Conservation (phyloP, 2,888 invertebrate genomes). For the Lochmaea crataegi region DNA sequence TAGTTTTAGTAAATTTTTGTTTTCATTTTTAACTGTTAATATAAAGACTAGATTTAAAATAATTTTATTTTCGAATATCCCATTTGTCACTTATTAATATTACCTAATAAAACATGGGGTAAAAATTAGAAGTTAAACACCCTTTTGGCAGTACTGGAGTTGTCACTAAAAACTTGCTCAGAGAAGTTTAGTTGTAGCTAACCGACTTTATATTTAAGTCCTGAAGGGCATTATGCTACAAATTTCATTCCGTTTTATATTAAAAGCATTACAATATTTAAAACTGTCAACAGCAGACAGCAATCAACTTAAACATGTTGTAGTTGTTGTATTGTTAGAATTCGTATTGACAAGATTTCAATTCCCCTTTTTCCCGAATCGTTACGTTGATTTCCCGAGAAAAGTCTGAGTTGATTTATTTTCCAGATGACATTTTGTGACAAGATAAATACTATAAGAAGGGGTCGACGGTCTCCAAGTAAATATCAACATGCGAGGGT, state of each 20-base stretch:
- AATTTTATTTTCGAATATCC: too few species aligned
- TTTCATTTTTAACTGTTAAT: too few species aligned
- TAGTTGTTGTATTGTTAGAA: constrained; percentile 12
- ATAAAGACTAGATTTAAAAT: too few species aligned
- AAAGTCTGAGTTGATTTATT: constrained; percentile 40
- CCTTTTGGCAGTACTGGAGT: too few species aligned
- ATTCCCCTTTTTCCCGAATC: constrained; percentile 29
- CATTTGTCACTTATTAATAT: too few species aligned
- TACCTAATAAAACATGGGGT: too few species aligned
- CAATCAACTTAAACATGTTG: constrained; percentile 5
- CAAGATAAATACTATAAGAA: constrained; percentile 40
- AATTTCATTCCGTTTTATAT: neutral
- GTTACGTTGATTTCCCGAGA: constrained; percentile 32
- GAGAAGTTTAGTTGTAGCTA: too few species aligned
- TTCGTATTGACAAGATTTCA: constrained; percentile 24
- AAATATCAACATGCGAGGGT: constrained; percentile 30
- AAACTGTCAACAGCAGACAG: constrained; percentile 10
- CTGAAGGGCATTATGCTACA: neutral
- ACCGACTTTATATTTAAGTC: too few species aligned
- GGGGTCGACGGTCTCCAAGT: constrained; percentile 40
- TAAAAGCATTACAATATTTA: neutral
- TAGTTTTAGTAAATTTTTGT: too few species aligned
- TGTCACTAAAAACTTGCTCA: too few species aligned
- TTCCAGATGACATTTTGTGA: constrained; percentile 40
- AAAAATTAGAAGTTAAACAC: too few species aligned